A percentile compares a stretch with the other conserved stretches of the same genome.
Conservation (phyloP, 2,113 vertebrate genomes). For the Xiphophorus maculatus region DNA sequence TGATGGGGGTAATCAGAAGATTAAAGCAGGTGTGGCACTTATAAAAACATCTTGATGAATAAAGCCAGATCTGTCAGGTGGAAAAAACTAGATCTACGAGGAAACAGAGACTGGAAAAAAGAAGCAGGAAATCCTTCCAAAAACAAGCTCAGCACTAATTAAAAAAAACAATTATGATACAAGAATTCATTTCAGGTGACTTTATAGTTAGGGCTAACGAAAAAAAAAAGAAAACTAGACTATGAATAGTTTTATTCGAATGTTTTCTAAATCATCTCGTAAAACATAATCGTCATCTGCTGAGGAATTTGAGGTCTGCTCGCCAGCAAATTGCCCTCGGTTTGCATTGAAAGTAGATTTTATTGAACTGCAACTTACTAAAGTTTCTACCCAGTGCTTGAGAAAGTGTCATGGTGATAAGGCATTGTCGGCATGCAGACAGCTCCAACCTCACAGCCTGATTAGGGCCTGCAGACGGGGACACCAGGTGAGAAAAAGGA, state of each 20-base stretch:
- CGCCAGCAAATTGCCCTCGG: not conserved
- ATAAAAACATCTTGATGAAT: not conserved
- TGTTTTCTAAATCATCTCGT: no score
- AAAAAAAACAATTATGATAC: no score
- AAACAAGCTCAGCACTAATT: not conserved
- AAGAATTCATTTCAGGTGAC: no score
- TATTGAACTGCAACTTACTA: not conserved
- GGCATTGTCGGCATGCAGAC: slow-evolving; percentile 25
- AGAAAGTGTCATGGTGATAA: not conserved
- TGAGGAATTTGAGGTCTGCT: not conserved
- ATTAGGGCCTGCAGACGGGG: slow-evolving; percentile 39
- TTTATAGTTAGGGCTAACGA: not conserved
- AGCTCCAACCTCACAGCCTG: slow-evolving; percentile 7
- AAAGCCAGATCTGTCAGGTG: no score
- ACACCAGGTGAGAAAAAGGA: slow-evolving; percentile 30
- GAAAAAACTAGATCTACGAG: not conserved
- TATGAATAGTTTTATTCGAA: no score
- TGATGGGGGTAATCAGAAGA: no score
- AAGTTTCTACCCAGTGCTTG: not conserved
- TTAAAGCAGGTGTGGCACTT: no score
- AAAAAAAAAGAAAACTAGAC: not conserved
- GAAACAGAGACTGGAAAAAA: not conserved
- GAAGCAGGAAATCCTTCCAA: not conserved
- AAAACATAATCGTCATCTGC: no score
- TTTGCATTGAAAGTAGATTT: not conserved